phyloP scores from a whole-genome alignment of 2,113 vertebrate genomes.

The Pteruthius melanotis region DNA sequence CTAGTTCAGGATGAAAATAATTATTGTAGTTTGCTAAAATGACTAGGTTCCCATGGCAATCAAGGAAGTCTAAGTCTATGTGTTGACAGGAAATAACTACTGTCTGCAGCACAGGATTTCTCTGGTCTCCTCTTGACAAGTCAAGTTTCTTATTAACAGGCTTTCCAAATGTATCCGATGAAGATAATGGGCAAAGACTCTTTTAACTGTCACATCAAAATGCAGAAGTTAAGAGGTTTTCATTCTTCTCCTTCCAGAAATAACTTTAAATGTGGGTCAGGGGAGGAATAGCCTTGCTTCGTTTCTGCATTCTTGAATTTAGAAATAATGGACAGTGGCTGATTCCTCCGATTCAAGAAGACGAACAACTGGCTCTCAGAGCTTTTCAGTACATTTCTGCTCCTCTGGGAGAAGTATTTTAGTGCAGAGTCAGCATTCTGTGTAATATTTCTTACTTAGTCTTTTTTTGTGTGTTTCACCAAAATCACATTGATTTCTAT shows the following conservation, averaged over 20 bases:
- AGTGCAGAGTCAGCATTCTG: neutral
- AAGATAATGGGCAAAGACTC: neutral
- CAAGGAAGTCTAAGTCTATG: neutral
- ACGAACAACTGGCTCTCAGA: neutral
- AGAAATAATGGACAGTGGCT: neutral
- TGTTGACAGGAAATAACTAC: neutral
- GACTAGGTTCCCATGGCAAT: neutral
- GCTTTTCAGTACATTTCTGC: neutral
- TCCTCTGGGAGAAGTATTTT: neutral
- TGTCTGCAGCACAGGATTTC: neutral
- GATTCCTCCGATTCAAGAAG: neutral
- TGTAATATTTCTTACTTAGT: neutral
- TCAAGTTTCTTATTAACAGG: neutral
- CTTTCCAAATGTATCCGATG: neutral
- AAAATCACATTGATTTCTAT: constrained; percentile 50
- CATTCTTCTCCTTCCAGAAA: neutral
- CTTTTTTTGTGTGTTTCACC: neutral
- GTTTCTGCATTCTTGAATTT: neutral
- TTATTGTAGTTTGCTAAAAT: neutral
- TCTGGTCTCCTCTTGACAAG: neutral
- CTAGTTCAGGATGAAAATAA: neutral
- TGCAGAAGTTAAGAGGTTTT: neutral
- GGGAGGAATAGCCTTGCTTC: neutral
- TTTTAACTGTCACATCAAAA: neutral
- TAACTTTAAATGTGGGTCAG: neutral